A percentile compares a stretch with the other conserved stretches of the same genome.
These are phyloP conservation scores for Mormyrops boulengeri DNA, from an alignment of 2,797 vertebrate genomes.

Conservation along the genomic window DNA sequence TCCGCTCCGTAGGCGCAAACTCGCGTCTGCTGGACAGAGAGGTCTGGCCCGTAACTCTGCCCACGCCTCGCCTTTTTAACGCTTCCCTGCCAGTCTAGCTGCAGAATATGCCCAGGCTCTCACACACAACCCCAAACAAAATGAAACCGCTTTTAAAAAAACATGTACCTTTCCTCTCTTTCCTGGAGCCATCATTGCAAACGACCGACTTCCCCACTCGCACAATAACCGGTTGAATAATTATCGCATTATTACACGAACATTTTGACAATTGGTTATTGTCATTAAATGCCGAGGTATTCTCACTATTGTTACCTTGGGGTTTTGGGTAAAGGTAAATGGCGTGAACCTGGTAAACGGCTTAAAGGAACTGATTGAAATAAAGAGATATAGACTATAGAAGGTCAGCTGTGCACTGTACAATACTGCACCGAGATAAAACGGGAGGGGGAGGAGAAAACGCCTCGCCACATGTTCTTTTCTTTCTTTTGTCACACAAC, in stretches of 20 bases:
- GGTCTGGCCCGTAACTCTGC: slow-evolving; percentile 39
- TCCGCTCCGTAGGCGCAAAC: neutral
- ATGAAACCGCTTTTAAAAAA: neutral
- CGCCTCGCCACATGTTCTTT: slow-evolving; percentile 35
- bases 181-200: neutral
- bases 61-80: slow-evolving; percentile 45
- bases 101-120: neutral
- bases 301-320: neutral
- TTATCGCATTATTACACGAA: neutral
- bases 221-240: neutral
- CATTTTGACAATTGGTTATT: neutral
- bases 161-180: slow-evolving; percentile 14
- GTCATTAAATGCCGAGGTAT: neutral
- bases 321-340: neutral
- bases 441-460: slow-evolving; percentile 9
- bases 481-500: slow-evolving; percentile 41
- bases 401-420: slow-evolving; percentile 22
- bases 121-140: neutral
- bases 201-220: neutral
- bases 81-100: slow-evolving; percentile 19
- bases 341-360: neutral
- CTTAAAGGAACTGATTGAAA: neutral
- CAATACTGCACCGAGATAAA: neutral
- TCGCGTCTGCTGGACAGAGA: slow-evolving; percentile 36
- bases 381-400: neutral